phyloP scores from a whole-genome alignment of 2,888 invertebrate genomes.

The Stenichneumon culpator region DNA sequence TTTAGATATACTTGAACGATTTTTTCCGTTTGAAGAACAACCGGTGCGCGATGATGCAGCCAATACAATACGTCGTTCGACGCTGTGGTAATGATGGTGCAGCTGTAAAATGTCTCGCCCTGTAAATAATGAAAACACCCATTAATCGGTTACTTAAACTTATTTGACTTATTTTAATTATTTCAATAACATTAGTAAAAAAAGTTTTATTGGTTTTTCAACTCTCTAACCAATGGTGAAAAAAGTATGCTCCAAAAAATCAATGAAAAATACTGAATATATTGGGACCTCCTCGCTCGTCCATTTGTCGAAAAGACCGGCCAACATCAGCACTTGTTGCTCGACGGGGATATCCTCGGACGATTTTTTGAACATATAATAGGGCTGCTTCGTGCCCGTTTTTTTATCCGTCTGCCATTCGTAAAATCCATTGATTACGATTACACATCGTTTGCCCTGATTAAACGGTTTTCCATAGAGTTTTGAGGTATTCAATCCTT shows the following conservation, averaged over 20 bases:
- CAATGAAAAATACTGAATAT: not conserved
- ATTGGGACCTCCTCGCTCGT: constrained; percentile 84
- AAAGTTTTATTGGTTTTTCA: not conserved
- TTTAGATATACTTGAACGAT: constrained; percentile 87
- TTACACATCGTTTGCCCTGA: constrained; percentile 91
- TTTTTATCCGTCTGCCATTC: constrained; percentile 89
- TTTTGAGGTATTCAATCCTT: constrained; percentile 89
- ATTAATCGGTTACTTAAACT: not conserved
- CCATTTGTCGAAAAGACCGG: constrained; percentile 92
- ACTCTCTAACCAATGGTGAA: not conserved
- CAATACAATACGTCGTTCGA: constrained; percentile 89
- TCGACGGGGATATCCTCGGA: constrained; percentile 86
- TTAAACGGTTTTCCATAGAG: constrained; percentile 89
- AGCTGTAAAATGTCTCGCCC: constrained; percentile 89
- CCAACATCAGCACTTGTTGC: constrained; percentile 90
- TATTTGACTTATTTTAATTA: not conserved
- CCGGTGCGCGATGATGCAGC: constrained; percentile 93
- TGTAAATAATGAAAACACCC: constrained; percentile 71
- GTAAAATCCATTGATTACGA: constrained; percentile 93
- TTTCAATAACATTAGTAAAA: constrained; percentile 7
- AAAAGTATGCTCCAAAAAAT: not conserved
- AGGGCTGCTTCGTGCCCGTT: constrained; percentile 89
- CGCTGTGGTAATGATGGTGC: constrained; percentile 92
- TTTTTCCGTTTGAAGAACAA: constrained; percentile 90
- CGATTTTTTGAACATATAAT: constrained; percentile 90